A percentile compares a stretch with the other conserved stretches of the same genome.
Evolutionary conservation across 1,140 invertebrate species (phyloP).

Genomic region (Panulirus ornatus): DNA sequence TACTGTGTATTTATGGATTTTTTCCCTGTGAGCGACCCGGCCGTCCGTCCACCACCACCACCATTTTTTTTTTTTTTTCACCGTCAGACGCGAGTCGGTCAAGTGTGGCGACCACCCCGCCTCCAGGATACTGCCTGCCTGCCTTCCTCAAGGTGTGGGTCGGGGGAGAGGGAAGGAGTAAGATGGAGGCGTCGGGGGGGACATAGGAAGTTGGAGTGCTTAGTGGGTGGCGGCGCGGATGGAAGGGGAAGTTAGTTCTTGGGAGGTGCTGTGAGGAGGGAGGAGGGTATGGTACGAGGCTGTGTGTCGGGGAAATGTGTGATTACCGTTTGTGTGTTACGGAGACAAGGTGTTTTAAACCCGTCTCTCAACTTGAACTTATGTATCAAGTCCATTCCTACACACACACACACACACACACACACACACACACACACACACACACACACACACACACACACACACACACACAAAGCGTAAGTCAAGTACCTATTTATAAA

Average conservation of each 20-base stretch:
- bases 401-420: too few species aligned
- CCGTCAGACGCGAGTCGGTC: background rate
- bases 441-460: too few species aligned
- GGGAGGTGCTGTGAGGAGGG: background rate
- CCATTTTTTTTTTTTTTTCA: background rate
- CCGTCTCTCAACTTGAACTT: too few species aligned
- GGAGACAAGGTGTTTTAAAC: too few species aligned
- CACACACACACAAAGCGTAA: too few species aligned
- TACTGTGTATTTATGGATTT: slow-evolving; percentile 39
- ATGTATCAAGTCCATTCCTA: too few species aligned
- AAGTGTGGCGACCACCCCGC: too few species aligned
- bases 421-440: too few species aligned
- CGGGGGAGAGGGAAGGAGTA: background rate
- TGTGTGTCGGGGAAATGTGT: too few species aligned
- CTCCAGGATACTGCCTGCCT: too few species aligned
- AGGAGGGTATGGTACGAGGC: slow-evolving; percentile 4
- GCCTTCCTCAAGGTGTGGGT: background rate
- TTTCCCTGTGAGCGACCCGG: background rate
- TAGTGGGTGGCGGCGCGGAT: background rate
- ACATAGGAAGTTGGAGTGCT: background rate
- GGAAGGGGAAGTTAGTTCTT: background rate
- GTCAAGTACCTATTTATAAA: too few species aligned
- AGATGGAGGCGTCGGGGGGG: background rate
- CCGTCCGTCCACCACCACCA: background rate
- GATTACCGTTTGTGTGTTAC: too few species aligned